Evolutionary conservation across 2,797 vertebrate genomes (phyloP).

Genomic region (Champsocephalus gunnari): DNA sequence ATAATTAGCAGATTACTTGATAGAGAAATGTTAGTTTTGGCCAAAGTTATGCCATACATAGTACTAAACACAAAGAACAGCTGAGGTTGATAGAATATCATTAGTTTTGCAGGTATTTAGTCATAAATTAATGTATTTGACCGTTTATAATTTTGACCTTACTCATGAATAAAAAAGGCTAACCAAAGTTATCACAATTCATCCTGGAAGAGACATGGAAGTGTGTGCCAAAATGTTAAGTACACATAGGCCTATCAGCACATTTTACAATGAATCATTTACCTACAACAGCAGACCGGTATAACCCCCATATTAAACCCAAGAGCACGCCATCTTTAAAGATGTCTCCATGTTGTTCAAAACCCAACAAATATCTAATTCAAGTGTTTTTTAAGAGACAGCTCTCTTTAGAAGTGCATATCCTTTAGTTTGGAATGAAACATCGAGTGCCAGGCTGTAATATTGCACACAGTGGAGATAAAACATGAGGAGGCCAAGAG

Average conservation of each 20-base stretch:
- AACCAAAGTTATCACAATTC: neutral
- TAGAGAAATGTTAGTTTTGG: too few species aligned
- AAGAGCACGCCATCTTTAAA: neutral
- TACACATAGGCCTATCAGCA: conserved; percentile 25
- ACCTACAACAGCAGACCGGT: conserved; percentile 17
- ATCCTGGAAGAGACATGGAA: too few species aligned
- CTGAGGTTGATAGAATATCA: too few species aligned
- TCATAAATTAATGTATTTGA: neutral
- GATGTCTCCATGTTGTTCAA: neutral
- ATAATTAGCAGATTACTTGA: too few species aligned
- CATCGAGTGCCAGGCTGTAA: conserved; percentile 6
- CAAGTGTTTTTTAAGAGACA: neutral
- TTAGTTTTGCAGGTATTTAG: neutral
- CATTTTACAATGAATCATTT: conserved; percentile 34
- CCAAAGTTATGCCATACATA: neutral
- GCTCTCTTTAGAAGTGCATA: conserved; percentile 2
- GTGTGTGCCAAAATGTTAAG: neutral
- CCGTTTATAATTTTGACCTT: neutral
- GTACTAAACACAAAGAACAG: conserved; percentile 1
- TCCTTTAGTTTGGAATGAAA: conserved; percentile 9
- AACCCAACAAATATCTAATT: too few species aligned
- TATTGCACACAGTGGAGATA: conserved; percentile 26
- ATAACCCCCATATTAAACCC: conserved; percentile 4
- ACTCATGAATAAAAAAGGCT: neutral
- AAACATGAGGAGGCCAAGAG: conserved; percentile 16